Evolutionary conservation across 2,113 vertebrate genomes (phyloP).

Genomic region (Grammomys dolichurus): DNA sequence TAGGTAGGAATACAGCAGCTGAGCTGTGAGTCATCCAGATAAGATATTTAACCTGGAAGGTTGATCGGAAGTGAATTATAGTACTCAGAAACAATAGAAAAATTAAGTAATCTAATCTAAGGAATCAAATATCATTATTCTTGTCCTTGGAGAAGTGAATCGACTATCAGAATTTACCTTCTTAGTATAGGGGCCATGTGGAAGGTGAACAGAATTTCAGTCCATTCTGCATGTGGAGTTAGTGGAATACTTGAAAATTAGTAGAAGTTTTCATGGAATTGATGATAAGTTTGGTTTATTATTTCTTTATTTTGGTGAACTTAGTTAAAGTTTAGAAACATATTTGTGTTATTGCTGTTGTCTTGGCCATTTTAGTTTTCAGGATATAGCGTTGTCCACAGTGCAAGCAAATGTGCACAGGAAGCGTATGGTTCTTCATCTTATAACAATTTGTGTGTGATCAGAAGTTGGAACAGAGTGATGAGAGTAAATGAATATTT

Average conservation of each 20-base stretch:
- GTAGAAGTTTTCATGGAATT: not conserved
- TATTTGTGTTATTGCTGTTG: not conserved
- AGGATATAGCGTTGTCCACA: not conserved
- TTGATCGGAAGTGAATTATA: not conserved
- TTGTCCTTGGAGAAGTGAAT: conserved; percentile 9
- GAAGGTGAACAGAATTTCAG: conserved; percentile 44
- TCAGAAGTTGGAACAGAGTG: not conserved
- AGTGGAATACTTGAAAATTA: not conserved
- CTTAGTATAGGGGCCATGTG: not conserved
- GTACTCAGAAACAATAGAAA: not conserved
- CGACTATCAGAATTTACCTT: not conserved
- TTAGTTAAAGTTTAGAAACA: conserved; percentile 20
- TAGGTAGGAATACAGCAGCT: not conserved
- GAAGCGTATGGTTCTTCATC: not conserved
- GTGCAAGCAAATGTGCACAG: not conserved
- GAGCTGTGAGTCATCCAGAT: not conserved
- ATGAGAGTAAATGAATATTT: conserved; percentile 27
- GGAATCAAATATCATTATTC: conserved; percentile 9
- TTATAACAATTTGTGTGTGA: not conserved
- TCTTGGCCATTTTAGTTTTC: not conserved
- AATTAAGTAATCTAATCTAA: conserved; percentile 9
- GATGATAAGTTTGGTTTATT: conserved; percentile 15
- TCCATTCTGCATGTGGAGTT: not conserved
- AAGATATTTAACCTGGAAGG: not conserved
- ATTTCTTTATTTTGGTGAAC: conserved; percentile 30